A percentile compares a stretch with the other conserved stretches of the same genome.
These are phyloP conservation scores for Xyrauchen texanus DNA, from an alignment of 2,113 vertebrate species.

Conservation along the genomic window DNA sequence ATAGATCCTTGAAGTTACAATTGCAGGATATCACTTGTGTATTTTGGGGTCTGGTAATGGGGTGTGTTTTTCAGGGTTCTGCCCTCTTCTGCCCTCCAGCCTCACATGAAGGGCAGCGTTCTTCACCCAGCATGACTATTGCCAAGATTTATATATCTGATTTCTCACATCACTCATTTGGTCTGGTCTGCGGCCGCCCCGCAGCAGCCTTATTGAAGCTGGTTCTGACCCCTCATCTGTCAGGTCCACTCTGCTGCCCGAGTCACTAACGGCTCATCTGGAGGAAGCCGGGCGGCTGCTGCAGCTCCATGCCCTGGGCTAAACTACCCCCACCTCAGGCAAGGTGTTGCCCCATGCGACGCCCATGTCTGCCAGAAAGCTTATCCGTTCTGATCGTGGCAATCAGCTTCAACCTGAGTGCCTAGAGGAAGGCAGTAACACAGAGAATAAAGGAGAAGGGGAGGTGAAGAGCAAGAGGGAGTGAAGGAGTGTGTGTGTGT, in stretches of 20 bases:
- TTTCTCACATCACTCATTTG: slow-evolving; percentile 32
- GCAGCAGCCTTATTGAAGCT: slow-evolving; percentile 70
- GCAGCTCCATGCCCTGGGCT: slow-evolving; percentile 71
- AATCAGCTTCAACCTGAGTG: slow-evolving; percentile 70
- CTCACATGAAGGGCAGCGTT: slow-evolving; percentile 39
- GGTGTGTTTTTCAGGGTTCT: background rate
- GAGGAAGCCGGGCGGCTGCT: slow-evolving; percentile 18
- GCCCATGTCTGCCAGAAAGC: slow-evolving; percentile 72
- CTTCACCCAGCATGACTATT: slow-evolving; percentile 18
- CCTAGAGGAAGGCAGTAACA: slow-evolving; percentile 12
- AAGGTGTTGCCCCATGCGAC: slow-evolving; percentile 75
- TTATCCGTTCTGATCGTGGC: slow-evolving; percentile 77
- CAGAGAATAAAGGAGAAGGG: slow-evolving; percentile 45
- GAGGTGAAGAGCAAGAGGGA: slow-evolving; percentile 52
- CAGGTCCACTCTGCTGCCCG: slow-evolving; percentile 64
- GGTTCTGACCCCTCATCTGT: slow-evolving; percentile 73
- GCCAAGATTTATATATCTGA: slow-evolving; percentile 50
- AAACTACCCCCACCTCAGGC: slow-evolving; percentile 77
- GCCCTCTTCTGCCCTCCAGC: background rate
- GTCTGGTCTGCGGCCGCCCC: slow-evolving; percentile 47
- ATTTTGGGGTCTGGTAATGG: no score
- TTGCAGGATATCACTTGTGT: no score
- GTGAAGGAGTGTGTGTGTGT: slow-evolving; percentile 53
- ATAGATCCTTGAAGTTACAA: no score
- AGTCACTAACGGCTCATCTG: slow-evolving; percentile 69